These are phyloP conservation scores for Chaetodon trifascialis DNA, from an alignment of 2,113 vertebrate genomes.

Conservation along the genomic window DNA sequence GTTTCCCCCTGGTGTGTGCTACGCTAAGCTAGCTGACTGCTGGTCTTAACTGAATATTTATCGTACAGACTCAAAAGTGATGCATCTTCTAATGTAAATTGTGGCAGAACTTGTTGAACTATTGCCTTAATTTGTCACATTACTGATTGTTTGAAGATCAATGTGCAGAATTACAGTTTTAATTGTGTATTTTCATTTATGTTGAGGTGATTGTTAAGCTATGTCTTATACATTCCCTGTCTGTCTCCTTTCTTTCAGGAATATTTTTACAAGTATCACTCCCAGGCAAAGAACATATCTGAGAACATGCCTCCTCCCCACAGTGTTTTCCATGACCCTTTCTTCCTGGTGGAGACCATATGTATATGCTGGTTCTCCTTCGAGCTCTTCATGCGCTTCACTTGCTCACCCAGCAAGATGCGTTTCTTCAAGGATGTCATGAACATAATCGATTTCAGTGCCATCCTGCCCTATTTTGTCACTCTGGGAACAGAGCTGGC, in stretches of 20 bases:
- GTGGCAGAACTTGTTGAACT: too few species aligned
- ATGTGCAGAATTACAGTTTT: too few species aligned
- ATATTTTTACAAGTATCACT: constrained; percentile 63
- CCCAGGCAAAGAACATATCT: constrained; percentile 67
- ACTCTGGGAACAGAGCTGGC: constrained; percentile 87
- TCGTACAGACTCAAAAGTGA: too few species aligned
- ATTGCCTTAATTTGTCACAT: too few species aligned
- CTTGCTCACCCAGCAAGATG: constrained; percentile 86
- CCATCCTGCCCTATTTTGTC: constrained; percentile 92
- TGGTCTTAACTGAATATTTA: too few species aligned
- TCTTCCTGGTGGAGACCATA: constrained; percentile 90
- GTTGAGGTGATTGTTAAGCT: too few species aligned
- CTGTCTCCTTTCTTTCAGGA: constrained; percentile 57
- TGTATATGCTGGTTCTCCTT: constrained; percentile 94
- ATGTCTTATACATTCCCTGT: constrained; percentile 10
- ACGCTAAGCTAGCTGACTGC: too few species aligned
- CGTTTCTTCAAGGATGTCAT: constrained; percentile 91
- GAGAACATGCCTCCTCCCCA: constrained; percentile 58
- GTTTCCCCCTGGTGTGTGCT: too few species aligned
- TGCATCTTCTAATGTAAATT: too few species aligned
- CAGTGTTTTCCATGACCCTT: constrained; percentile 85
- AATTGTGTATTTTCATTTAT: too few species aligned
- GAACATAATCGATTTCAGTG: constrained; percentile 92
- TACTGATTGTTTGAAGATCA: too few species aligned
- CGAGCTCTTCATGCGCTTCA: constrained; percentile 88